Base-by-base conservation (phyloP, 2,797 vertebrate genomes). In the Platalea minor region DNA sequence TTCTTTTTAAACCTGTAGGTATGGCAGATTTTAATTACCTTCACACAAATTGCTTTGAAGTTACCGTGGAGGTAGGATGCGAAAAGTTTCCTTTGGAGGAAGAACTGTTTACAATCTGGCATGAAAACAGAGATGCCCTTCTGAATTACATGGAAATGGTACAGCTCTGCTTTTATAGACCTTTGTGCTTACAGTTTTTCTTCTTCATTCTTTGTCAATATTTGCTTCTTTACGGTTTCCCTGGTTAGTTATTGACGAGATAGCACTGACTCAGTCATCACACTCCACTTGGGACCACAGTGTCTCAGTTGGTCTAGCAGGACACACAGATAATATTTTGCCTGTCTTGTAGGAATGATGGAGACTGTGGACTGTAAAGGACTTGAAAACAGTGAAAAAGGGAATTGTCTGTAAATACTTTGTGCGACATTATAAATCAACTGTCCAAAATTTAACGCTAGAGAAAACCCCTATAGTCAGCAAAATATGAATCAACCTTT, bases 1-100 rank as follows among this genome's bases (percentile, higher is more conserved):
- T 74, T 59, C n/a, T 86, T 89, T 94, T 67, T 83, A 54, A 83
- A 88, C 41, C 25, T 81, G 2, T 94, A 99, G 99, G 99, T 56
- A 99, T 99, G 99, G 98, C 99, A 16, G 99, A 99, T 97, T 99
- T 99, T 97, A 99, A 99, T 93, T 99, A 99, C 97, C 97, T 99
- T 89, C 99, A 99, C 95, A 99, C 98, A 79, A 99, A 99, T 95
- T 99, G 99, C 95, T 98, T 99, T 91, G 99, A 99, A 98, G 93
- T 99, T 95, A 99, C 99, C 0, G 98, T 99, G 98, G 99, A 99
- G 96, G 98, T 99, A 26, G 99, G 99, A 94, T 99, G 99, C 19
- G 98, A 99, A 89, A 99, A 99, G 96, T 99, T 99, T 96, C 99
- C 99, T 8, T 96, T 98, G 6, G 99, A 99, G 90, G 98, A 97